Conservation (phyloP, 23 tunicate species). For the Corella eumyota region DNA sequence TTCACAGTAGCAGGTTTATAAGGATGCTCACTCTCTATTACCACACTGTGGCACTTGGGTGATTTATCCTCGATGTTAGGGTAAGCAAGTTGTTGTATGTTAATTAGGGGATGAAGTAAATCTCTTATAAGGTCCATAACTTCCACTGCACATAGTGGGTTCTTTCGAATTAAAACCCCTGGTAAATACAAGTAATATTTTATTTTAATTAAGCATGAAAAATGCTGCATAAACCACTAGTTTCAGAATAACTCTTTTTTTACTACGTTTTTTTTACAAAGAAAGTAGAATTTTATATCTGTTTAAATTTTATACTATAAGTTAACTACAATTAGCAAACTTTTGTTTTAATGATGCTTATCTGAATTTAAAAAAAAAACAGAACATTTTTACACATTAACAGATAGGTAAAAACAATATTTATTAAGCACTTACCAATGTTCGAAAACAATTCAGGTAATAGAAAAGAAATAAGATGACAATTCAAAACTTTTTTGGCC, state of each 20-base stretch:
- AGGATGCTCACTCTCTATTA: slow-evolving; percentile 63
- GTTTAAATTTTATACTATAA: too few relatives aligned
- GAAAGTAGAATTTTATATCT: too few relatives aligned
- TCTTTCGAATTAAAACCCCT: slow-evolving; percentile 25
- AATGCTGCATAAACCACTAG: too few relatives aligned
- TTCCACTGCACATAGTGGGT: slow-evolving; percentile 38
- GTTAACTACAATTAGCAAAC: too few relatives aligned
- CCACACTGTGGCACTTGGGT: slow-evolving; percentile 16
- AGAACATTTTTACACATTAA: not conserved
- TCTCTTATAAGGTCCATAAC: slow-evolving; percentile 43
- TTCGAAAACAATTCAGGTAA: slow-evolving; percentile 41
- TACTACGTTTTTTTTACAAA: too few relatives aligned
- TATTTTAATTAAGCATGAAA: too few relatives aligned
- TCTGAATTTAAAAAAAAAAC: not conserved
- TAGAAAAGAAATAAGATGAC: slow-evolving; percentile 24
- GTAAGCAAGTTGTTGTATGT: slow-evolving; percentile 14
- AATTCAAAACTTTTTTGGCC: slow-evolving; percentile 12
- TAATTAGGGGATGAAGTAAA: slow-evolving; percentile 49
- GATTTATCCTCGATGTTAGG: slow-evolving; percentile 2
- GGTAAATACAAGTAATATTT: not conserved
- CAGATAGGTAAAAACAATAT: not conserved
- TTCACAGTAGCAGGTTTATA: slow-evolving; percentile 42
- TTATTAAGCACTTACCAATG: slow-evolving; percentile 29
- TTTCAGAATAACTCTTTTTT: too few relatives aligned
- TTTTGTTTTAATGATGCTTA: too few relatives aligned